Conservation (phyloP, 2,888 invertebrate genomes). For the Geotrupes spiniger region DNA sequence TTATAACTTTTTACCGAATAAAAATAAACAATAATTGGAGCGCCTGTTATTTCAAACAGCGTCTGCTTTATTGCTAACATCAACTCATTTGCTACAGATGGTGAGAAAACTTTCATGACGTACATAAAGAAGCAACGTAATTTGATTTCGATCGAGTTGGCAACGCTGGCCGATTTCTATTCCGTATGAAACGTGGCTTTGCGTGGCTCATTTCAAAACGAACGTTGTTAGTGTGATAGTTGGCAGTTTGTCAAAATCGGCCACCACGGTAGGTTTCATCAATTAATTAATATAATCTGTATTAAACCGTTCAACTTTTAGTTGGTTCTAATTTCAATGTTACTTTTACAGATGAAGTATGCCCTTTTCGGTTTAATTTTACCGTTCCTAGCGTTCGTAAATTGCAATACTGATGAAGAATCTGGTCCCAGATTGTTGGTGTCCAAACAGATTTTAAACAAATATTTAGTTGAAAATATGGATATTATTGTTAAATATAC, state of each 20-base stretch:
- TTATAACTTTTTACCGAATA: neutral
- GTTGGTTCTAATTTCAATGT: no score
- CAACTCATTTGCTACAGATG: neutral
- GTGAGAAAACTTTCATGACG: constrained; percentile 1
- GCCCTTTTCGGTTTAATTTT: neutral
- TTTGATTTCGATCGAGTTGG: no score
- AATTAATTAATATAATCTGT: constrained; percentile 5
- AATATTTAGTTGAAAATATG: constrained; percentile 94
- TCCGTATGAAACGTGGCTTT: no score
- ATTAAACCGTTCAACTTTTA: neutral
- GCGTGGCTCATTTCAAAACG: no score
- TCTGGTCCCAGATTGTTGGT: constrained; percentile 79
- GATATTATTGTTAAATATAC: constrained; percentile 95
- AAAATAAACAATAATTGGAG: no score
- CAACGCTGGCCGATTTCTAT: no score
- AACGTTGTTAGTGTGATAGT: neutral
- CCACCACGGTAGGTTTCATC: constrained; percentile 13
- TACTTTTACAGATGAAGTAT: no score
- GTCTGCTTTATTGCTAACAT: no score
- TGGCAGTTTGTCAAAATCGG: neutral
- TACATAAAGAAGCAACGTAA: no score
- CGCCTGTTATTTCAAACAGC: no score
- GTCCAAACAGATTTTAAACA: constrained; percentile 92
- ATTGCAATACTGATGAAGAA: constrained; percentile 65
- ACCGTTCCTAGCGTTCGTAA: constrained; percentile 41